A percentile compares a stretch with the other conserved stretches of the same genome.
Conservation (phyloP, 2,797 vertebrate species). For the Xiphophorus birchmanni region DNA sequence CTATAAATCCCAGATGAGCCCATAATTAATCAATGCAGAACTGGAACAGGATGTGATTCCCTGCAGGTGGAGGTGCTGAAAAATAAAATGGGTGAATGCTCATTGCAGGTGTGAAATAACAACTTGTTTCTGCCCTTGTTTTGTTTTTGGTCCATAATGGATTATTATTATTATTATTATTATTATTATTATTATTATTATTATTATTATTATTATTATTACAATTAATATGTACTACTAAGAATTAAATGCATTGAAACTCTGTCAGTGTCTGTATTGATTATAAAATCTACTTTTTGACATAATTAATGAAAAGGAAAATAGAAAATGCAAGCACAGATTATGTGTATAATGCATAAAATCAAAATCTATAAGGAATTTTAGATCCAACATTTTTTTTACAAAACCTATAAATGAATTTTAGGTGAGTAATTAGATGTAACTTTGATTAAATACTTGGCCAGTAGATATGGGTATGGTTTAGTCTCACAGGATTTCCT, state of each 20-base stretch:
- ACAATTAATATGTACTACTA: background rate
- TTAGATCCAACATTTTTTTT: background rate
- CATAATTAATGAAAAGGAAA: background rate
- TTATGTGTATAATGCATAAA: background rate
- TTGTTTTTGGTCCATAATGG: conserved; percentile 4
- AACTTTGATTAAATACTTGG: background rate
- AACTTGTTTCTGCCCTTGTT: conserved; percentile 31
- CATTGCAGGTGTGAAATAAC: conserved; percentile 77
- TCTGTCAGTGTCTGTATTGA: background rate
- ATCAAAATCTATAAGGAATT: background rate
- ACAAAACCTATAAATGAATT: background rate
- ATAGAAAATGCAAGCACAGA: background rate
- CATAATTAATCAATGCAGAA: background rate
- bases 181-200: background rate
- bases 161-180: background rate
- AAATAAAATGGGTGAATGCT: conserved; percentile 69
- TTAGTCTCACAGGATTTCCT: conserved; percentile 26
- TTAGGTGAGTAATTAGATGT: too few species aligned
- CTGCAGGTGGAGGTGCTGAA: conserved; percentile 49
- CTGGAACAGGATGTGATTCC: conserved; percentile 19
- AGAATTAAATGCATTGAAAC: background rate
- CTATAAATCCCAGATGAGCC: background rate
- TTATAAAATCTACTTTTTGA: background rate
- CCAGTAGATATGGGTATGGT: background rate
- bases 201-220: background rate